phyloP scores from a whole-genome alignment of 2,797 vertebrate species.

The Pseudomugil tenellus region DNA sequence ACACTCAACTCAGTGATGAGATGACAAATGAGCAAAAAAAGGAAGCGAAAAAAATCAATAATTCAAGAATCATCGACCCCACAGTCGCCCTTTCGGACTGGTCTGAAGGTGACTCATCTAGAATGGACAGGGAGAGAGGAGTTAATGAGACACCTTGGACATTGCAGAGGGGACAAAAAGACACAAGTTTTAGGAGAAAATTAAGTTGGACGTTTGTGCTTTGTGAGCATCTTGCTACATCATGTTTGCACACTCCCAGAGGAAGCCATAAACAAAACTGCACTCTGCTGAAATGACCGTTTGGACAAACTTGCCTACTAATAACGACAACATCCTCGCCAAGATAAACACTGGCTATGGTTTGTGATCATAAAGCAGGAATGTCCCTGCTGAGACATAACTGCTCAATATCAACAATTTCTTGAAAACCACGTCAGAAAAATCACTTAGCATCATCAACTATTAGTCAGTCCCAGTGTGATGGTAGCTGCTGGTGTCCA shows the following conservation, averaged over 20 bases:
- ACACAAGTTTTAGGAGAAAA: conserved; percentile 55
- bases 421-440: background rate
- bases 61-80: conserved; percentile 21
- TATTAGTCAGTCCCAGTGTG: background rate
- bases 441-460: background rate
- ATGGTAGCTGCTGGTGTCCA: background rate
- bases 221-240: conserved; percentile 44
- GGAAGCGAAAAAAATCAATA: conserved; percentile 39
- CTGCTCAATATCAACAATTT: background rate
- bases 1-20: conserved; percentile 28
- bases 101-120: background rate
- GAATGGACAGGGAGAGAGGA: conserved; percentile 25
- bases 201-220: conserved; percentile 49
- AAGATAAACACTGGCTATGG: conserved; percentile 12
- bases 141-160: conserved; percentile 37
- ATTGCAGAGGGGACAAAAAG: conserved; percentile 40
- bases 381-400: conserved; percentile 15
- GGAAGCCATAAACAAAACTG: conserved; percentile 44
- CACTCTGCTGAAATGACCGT: conserved; percentile 9
- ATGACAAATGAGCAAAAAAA: conserved; percentile 27
- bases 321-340: conserved; percentile 24
- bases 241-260: conserved; percentile 44
- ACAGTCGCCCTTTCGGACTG: conserved; percentile 8
- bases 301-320: conserved; percentile 15
- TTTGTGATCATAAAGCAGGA: background rate